Evolutionary conservation across 2,888 invertebrate genomes (phyloP), one percentile per base, ranked within the genome.

Genomic region (Cheilosia impressa): DNA sequence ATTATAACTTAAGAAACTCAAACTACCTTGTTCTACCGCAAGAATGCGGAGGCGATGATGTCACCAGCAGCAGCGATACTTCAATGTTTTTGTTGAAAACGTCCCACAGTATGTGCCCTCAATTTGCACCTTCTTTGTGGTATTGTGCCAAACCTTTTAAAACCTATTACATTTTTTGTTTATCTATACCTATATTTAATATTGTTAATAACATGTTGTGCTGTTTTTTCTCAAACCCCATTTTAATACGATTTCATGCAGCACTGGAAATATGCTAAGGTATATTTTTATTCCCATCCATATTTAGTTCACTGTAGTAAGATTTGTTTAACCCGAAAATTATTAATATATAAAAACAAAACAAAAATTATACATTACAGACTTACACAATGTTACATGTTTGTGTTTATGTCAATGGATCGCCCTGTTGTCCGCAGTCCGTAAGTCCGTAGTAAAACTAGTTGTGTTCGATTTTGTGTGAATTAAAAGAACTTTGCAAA

Each of bases 351-450:
- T 22, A 69, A 75, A 80, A 81, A 77, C 68, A 71, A 58, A 60
- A 27, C 43, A 65, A 72, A 24, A 62, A 68, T 71, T 84, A 83
- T 87, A 83, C 87, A 87, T 94, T 93, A 93, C 96, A 97, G 97
- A 96, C 96, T 88, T 97, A 97, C 94, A 97, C 97, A 90, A 96
- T 97, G 92, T 95, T 97, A 89, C 97, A 97, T 93, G 97, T 97
- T 92, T 97, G 97, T 93, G 96, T 96, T 91, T 93, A 95, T 91
- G 95, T 96, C 94, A 96, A 96, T 95, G 96, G 96, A 93, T 94
- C 95, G 90, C 95, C 95, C 89, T 97, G 97, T 95, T 97, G 97
- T 94, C 96, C 96, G 88, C 95, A 96, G 90, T 93, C 94, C 90
- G 95, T 95, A 95, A 95, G 95, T 95, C 89, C 77, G 63, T 84